A percentile compares a stretch with the other conserved stretches of the same genome.
Conservation (phyloP, 2,888 invertebrate genomes). For the Caenorhabditis panamensis region DNA sequence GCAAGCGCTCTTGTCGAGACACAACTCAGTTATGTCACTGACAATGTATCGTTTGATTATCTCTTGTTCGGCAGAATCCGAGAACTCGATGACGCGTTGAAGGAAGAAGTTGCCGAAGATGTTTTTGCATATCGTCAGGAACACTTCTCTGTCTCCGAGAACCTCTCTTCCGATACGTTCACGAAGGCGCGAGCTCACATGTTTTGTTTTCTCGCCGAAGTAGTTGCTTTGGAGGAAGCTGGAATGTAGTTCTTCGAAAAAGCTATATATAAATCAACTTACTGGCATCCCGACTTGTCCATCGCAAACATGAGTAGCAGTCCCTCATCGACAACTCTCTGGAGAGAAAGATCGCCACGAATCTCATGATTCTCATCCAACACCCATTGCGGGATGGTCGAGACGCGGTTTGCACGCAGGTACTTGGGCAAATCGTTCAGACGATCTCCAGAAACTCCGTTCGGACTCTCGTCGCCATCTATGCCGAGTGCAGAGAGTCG, state of each 20-base stretch:
- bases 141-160: too few species aligned
- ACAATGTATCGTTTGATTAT: constrained; percentile 27
- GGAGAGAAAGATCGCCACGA: constrained; percentile 32
- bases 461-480: neutral
- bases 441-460: neutral
- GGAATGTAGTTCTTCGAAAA: too few species aligned
- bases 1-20: constrained; percentile 73
- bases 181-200: constrained; percentile 30
- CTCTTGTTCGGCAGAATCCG: constrained; percentile 46
- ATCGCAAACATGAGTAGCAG: constrained; percentile 59
- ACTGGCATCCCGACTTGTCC: constrained; percentile 64
- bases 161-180: constrained; percentile 45
- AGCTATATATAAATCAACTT: too few species aligned
- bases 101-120: constrained; percentile 68
- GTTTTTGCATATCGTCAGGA: constrained; percentile 57
- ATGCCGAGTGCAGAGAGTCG: constrained; percentile 6
- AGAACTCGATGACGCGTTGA: constrained; percentile 63
- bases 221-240: constrained; percentile 47
- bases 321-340: constrained; percentile 48
- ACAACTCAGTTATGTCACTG: constrained; percentile 54
- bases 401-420: constrained; percentile 8
- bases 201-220: constrained; percentile 19
- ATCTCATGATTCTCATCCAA: constrained; percentile 43
- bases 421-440: constrained; percentile 14
- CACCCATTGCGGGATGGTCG: constrained; percentile 45